These are phyloP conservation scores for Pyxicephalus adspersus DNA, from an alignment of 2,113 vertebrate species.

Conservation along the genomic window DNA sequence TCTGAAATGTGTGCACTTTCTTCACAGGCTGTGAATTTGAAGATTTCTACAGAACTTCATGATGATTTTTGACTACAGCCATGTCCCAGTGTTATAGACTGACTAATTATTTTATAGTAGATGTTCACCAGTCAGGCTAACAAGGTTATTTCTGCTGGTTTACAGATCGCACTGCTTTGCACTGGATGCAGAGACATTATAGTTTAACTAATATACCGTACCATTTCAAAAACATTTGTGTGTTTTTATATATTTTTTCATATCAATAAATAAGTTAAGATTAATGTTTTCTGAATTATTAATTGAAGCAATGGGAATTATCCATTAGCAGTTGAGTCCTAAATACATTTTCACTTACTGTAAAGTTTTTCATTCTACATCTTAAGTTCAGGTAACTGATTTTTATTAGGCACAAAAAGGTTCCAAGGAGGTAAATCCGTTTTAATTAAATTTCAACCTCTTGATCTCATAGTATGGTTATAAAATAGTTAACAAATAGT, in stretches of 20 bases:
- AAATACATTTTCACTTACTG: too few species aligned
- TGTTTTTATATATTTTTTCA: conserved; percentile 6
- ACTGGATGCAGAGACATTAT: conserved; percentile 9
- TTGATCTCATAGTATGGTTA: too few species aligned
- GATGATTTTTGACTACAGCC: conserved; percentile 50
- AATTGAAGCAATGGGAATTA: too few species aligned
- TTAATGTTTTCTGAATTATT: neutral
- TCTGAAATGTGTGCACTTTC: conserved; percentile 11
- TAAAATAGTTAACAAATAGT: too few species aligned
- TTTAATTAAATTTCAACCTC: too few species aligned
- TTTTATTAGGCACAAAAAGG: too few species aligned
- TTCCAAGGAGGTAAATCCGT: too few species aligned
- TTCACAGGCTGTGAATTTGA: conserved; percentile 65
- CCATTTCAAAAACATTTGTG: neutral
- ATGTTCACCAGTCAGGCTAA: neutral
- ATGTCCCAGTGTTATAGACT: neutral
- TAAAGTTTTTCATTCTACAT: too few species aligned
- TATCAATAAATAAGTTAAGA: conserved; percentile 6
- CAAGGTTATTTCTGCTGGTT: neutral
- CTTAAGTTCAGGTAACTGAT: too few species aligned
- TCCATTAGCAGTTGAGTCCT: too few species aligned
- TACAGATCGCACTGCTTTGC: conserved; percentile 11
- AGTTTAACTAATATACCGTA: neutral
- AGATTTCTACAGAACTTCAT: conserved; percentile 67
- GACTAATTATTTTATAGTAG: neutral